Percentiles rank a stretch among this genome's conserved stretches.
These are phyloP conservation scores for Aphidius ervi DNA, from an alignment of 1,140 invertebrate species.

Conservation along the genomic window DNA sequence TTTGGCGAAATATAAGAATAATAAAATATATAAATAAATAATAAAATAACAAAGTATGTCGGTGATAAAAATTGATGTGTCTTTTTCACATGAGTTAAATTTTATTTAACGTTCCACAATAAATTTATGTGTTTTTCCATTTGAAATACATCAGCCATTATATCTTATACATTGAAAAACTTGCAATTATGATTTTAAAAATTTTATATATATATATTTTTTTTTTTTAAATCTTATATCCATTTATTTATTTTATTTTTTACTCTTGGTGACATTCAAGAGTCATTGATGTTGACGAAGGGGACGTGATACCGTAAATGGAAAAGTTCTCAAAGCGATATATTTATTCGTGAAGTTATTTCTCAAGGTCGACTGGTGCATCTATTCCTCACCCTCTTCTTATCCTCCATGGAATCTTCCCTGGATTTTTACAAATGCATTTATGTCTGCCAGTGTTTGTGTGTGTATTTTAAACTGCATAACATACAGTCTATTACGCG, in stretches of 20 bases:
- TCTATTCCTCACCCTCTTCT: constrained; percentile 1
- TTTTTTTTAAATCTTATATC: no score
- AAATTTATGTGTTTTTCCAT: no score
- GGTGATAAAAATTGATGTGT: no score
- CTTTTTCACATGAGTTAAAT: no score
- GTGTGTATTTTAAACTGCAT: constrained; percentile 30
- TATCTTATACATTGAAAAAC: no score
- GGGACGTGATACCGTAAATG: constrained; percentile 31
- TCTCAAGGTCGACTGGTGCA: constrained; percentile 42
- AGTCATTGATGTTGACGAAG: constrained; percentile 17
- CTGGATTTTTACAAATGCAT: neutral
- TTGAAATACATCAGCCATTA: no score
- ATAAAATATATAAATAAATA: no score
- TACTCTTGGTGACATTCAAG: constrained; percentile 1
- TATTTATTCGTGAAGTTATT: constrained; percentile 28
- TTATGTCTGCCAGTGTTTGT: neutral
- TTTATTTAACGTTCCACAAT: no score
- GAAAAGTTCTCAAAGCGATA: constrained; percentile 25
- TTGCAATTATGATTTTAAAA: no score
- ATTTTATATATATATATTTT: no score
- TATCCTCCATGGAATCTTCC: constrained; percentile 7
- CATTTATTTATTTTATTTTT: no score
- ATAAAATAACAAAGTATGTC: no score
- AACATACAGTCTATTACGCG: constrained; percentile 45
- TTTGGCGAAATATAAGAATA: neutral